These are phyloP conservation scores for Aphrophora alni DNA, from an alignment of 2,888 invertebrate species.

Conservation along the genomic window DNA sequence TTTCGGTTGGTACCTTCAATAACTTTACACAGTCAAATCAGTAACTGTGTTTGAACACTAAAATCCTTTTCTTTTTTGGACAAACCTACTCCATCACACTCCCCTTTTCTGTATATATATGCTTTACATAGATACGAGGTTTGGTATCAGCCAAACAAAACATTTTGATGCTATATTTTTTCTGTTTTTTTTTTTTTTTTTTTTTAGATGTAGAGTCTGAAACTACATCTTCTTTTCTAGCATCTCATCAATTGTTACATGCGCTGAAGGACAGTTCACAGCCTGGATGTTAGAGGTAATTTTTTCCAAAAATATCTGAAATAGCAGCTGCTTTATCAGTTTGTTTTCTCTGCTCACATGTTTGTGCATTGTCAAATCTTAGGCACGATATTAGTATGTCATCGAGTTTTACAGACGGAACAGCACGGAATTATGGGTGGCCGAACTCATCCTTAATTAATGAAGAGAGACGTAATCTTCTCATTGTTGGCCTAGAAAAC, in stretches of 20 bases:
- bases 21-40: constrained; percentile 49
- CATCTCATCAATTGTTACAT: constrained; percentile 26
- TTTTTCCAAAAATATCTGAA: constrained; percentile 31
- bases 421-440: constrained; percentile 20
- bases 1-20: background rate
- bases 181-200: too few species aligned
- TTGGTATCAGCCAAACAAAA: constrained; percentile 47
- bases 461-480: constrained; percentile 25
- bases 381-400: constrained; percentile 21
- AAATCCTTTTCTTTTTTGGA: too few species aligned
- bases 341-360: background rate
- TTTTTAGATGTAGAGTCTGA: constrained; percentile 48
- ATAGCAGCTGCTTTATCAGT: constrained; percentile 27
- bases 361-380: constrained; percentile 27
- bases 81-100: too few species aligned
- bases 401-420: constrained; percentile 31
- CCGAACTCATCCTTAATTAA: constrained; percentile 32
- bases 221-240: constrained; percentile 33
- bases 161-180: constrained; percentile 49
- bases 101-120: constrained; percentile 47
- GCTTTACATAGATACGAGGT: too few species aligned
- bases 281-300: constrained; percentile 27
- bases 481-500: constrained; percentile 19
- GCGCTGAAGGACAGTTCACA: constrained; percentile 7
- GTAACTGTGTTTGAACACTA: constrained; percentile 51